Conservation (phyloP, 2,888 invertebrate species). For the Trichacis sp. region DNA sequence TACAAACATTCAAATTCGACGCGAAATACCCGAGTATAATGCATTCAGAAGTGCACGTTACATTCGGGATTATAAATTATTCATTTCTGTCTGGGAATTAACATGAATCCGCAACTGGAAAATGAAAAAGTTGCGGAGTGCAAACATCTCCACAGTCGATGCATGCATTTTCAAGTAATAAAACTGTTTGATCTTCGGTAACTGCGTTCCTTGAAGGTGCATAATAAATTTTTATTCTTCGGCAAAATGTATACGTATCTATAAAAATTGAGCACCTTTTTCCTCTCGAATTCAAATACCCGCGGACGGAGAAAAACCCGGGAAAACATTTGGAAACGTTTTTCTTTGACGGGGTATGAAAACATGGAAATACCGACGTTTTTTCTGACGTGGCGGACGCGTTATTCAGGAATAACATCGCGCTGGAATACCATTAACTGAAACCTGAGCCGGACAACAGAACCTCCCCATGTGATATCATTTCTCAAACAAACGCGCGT, state of each 20-base stretch:
- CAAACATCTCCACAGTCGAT: background rate
- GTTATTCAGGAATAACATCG: background rate
- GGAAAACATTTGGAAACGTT: too few relatives aligned
- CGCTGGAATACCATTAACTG: background rate
- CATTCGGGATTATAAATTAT: conserved; percentile 2
- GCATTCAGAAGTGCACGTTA: background rate
- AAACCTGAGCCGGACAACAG: background rate
- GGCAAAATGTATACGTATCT: background rate
- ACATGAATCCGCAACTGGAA: background rate
- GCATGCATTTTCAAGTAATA: background rate
- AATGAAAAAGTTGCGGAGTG: background rate
- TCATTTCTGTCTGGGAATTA: conserved; percentile 1
- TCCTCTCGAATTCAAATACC: background rate
- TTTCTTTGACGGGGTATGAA: too few relatives aligned
- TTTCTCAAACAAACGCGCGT: background rate
- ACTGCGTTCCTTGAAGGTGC: background rate
- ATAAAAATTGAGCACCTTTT: background rate
- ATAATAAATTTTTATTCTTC: background rate
- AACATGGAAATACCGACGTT: too few relatives aligned
- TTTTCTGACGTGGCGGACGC: too few relatives aligned
- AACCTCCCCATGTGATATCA: background rate
- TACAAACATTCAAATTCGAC: background rate
- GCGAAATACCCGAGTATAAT: background rate
- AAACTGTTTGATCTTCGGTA: background rate
- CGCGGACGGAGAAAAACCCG: too few relatives aligned